Conservation (phyloP, 1,140 invertebrate genomes). For the Monomorium pharaonis region DNA sequence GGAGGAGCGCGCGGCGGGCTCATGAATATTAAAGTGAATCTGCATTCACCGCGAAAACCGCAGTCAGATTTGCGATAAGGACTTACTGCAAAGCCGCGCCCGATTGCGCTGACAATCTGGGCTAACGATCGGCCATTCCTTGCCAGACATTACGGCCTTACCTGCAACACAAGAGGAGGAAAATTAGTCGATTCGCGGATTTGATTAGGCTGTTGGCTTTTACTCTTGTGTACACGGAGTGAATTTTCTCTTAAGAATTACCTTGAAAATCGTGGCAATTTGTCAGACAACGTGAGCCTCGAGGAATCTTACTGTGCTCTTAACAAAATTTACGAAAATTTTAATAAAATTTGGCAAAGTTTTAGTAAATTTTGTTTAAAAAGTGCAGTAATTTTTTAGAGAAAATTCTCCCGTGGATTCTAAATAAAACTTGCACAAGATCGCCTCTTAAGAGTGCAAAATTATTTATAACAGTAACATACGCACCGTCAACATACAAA, state of each 20-base stretch:
- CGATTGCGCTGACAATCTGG: slow-evolving; percentile 35
- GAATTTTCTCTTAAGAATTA: too few species aligned
- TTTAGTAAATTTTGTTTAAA: too few species aligned
- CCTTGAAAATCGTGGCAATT: too few species aligned
- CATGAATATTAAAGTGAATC: slow-evolving; percentile 49
- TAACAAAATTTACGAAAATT: too few species aligned
- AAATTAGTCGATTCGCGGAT: not conserved
- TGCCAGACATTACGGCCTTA: slow-evolving; percentile 7
- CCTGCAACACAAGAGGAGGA: slow-evolving; percentile 37
- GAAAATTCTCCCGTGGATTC: too few species aligned
- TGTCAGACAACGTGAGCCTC: too few species aligned
- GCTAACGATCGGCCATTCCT: slow-evolving; percentile 7
- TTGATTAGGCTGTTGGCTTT: not conserved
- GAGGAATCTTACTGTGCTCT: too few species aligned
- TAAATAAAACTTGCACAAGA: not conserved
- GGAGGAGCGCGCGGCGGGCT: not conserved
- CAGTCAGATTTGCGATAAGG: slow-evolving; percentile 28
- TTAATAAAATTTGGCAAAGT: too few species aligned
- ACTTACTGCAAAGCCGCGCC: slow-evolving; percentile 31
- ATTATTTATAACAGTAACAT: not conserved
- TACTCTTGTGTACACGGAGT: too few species aligned
- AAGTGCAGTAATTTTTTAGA: too few species aligned
- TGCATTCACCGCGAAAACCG: slow-evolving; percentile 44
- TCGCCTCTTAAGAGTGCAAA: not conserved
- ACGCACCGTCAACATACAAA: not conserved